These are phyloP conservation scores for Hipposideros armiger DNA, from an alignment of 2,113 vertebrate species.

Conservation along the genomic window DNA sequence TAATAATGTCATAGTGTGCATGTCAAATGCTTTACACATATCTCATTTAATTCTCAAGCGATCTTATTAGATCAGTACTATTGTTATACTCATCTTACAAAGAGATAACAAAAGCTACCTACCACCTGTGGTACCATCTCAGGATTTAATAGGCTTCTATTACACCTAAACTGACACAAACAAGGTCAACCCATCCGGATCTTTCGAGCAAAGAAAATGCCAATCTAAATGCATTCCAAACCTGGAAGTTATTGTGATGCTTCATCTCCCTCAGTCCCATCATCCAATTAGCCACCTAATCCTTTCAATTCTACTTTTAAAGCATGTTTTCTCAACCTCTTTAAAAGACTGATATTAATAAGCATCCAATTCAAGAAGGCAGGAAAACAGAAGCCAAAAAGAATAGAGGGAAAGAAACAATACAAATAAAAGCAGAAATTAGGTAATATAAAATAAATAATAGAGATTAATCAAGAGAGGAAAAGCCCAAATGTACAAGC, in stretches of 20 bases:
- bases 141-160: not conserved
- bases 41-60: conserved; percentile 50
- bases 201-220: conserved; percentile 37
- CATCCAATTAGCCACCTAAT: not conserved
- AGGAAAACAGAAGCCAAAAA: not conserved
- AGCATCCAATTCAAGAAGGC: not conserved
- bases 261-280: not conserved
- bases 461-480: not conserved
- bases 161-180: conserved; percentile 13
- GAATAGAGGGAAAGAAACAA: not conserved
- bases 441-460: not conserved
- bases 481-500: not conserved
- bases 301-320: not conserved
- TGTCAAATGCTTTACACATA: not conserved
- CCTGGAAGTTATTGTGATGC: not conserved
- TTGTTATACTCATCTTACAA: not conserved
- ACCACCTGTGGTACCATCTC: not conserved
- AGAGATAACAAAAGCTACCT: conserved; percentile 37
- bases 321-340: conserved; percentile 16
- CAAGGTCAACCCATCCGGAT: not conserved
- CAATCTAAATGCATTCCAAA: not conserved
- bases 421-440: not conserved
- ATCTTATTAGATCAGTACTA: not conserved
- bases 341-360: not conserved
- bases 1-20: not conserved